Evolutionary conservation across 2,888 invertebrate genomes (phyloP), one percentile per base, ranked within the genome.

Genomic region (Hypercompe scribonia): DNA sequence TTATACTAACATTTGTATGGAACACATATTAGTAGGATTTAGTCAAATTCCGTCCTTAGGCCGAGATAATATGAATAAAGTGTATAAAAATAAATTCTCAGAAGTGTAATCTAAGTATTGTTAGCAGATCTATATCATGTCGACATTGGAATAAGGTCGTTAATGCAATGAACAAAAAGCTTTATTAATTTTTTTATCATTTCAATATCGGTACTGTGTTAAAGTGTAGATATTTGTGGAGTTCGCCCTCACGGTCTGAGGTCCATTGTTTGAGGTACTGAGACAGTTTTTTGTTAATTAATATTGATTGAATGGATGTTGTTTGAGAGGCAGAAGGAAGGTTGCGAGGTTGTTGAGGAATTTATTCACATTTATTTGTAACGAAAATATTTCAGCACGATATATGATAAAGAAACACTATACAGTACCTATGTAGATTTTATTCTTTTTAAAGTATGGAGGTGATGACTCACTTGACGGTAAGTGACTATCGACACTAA

Each of bases 141-240:
- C 68, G 82, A 80, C 80, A 77, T 82, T 82, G 81, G 69, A 50
- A 5, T 54, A 84, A 83, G 84, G 84, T 80, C 74, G 65, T 68
- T 64, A 63, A 74, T 68, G 63, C 65, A 18, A 66, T 72, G 65
- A 71, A 74, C 67, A 71, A 74, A 72, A 66, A 72, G 65, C 39
- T 24, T 69, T 61, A 70, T 65, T 36, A 36, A 42, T 46, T 65
- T 54, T 54, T 54, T 54, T 54, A n/a, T 54, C n/a, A 24, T 24
- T 54, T 31, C 13, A 33, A 69, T 61, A 42, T 36, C 36, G 8
- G 71, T 65, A 65, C 64, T 70, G 33, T 46, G 42, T 54, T 70
- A 24, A 70, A 71, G 61, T 50, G 46, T 72, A 75, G 5, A 65
- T 75, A 42, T 64, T 50, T 34, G 34, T 66, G 28, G 24, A 54